These are phyloP conservation scores for Epiblema foenella DNA, from an alignment of 2,888 invertebrate genomes.

Conservation along the genomic window DNA sequence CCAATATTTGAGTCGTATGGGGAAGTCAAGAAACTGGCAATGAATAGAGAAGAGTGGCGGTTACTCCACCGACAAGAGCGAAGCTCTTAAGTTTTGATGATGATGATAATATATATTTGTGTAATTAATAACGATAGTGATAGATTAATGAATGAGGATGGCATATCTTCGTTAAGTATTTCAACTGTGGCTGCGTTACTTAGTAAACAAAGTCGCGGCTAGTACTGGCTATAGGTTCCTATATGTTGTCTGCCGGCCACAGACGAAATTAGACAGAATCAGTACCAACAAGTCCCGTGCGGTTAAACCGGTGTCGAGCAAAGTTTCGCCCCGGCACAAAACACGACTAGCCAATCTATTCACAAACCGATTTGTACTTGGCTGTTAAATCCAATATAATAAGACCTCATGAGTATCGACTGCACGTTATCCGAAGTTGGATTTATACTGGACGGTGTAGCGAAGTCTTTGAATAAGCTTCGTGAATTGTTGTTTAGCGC, in stretches of 20 bases:
- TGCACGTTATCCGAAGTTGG: neutral
- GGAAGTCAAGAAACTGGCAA: no score
- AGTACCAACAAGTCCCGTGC: conserved; percentile 64
- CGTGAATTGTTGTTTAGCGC: neutral
- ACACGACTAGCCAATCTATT: neutral
- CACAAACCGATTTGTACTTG: neutral
- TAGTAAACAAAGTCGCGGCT: neutral
- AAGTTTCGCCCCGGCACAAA: conserved; percentile 31
- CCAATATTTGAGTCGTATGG: no score
- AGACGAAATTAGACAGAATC: conserved; percentile 69
- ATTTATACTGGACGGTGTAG: neutral
- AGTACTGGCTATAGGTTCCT: neutral
- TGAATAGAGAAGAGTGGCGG: no score
- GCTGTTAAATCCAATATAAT: neutral
- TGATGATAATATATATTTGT: no score
- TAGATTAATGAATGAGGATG: no score
- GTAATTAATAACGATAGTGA: no score
- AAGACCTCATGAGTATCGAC: neutral
- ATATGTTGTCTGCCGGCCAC: conserved; percentile 48
- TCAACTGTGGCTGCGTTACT: neutral
- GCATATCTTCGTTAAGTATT: neutral
- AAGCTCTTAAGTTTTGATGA: no score
- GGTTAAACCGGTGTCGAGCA: conserved; percentile 59
- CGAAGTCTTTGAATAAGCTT: neutral
- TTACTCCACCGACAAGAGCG: no score